phyloP scores from a whole-genome alignment of 2,797 vertebrate genomes.

The Rhinatrema bivittatum region DNA sequence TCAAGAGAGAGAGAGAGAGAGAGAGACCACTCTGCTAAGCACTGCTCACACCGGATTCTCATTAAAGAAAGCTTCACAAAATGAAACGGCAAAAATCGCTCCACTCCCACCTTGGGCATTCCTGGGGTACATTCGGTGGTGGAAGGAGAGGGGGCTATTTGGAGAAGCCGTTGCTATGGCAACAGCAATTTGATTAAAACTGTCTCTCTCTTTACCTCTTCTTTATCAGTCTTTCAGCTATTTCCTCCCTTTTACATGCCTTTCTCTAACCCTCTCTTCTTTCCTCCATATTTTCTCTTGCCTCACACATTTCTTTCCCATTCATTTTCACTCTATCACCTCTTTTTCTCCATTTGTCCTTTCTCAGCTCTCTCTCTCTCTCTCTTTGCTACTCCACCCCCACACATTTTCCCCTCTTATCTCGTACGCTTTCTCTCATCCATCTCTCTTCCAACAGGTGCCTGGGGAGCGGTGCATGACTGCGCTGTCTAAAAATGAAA shows the following conservation, averaged over 20 bases:
- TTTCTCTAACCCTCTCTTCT: too few relatives aligned
- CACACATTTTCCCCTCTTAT: too few relatives aligned
- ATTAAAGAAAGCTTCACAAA: constrained; percentile 15
- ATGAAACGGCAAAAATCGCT: constrained; percentile 24
- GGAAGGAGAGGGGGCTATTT: constrained; percentile 43
- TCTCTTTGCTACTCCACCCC: too few relatives aligned
- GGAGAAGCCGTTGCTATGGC: constrained; percentile 39
- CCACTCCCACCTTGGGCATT: constrained; percentile 30
- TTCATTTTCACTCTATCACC: neutral
- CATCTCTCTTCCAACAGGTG: constrained; percentile 8
- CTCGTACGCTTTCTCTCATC: too few relatives aligned
- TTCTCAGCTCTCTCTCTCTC: too few relatives aligned
- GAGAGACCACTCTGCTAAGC: neutral
- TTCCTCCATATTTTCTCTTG: too few relatives aligned
- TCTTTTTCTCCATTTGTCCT: too few relatives aligned
- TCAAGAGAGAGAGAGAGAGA: neutral
- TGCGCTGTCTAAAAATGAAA: neutral
- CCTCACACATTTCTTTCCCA: too few relatives aligned
- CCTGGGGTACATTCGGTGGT: constrained; percentile 39
- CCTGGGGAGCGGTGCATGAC: constrained; percentile 1
- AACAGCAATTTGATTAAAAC: constrained; percentile 42
- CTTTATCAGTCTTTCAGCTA: too few relatives aligned
- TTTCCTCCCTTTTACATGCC: too few relatives aligned
- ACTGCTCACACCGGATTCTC: constrained; percentile 10
- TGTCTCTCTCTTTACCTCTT: constrained; percentile 12